Evolutionary conservation across 2,113 vertebrate genomes (phyloP), one percentile per base, ranked within the genome.

Genomic region (Entomyzon cyanotis): DNA sequence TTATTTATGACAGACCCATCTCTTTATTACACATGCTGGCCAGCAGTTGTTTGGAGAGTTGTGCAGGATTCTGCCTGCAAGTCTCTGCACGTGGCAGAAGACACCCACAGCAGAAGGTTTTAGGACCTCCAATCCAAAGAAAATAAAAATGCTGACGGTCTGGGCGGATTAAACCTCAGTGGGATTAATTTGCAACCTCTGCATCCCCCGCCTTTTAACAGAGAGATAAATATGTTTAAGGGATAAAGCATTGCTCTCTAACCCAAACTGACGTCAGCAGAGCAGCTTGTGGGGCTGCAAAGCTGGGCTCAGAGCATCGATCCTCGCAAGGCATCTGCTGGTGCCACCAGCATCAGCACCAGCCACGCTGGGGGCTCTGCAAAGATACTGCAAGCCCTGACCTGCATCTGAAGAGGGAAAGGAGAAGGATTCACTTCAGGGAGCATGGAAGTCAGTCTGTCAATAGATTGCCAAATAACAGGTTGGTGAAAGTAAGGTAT

Each of bases 181-280:
- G 47, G 89, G 89, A 90, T 95, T 90, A 87, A 71, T 92, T 87
- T 90, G 73, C 85, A 79, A 46, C 50, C 56, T 79, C 67, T 70
- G 60, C 69, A 53, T 94, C 82, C 59, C 68, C 44, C 1, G 14
- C 47, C 49, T 76, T 80, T 76, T 76, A 59, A 59, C 11, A 30
- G 37, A 41, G 73, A 58, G 73, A 71, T 76, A 84, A 87, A 77
- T 73, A 68, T 22, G 41, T 80, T 90, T 27, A 63, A 84, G 59
- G 92, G 80, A 84, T 94, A 76, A 90, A 84, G 52, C 7, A 0
- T 3, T 31, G 67, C 52, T 62, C 73, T 84, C 35, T 77, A 50
- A 37, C n/a, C 73, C 47, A 39, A 49, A 44, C 39, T 90, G 92
- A 84, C 19, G 28, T 84, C 94, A 92, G 58, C 33, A 24, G 39